Evolutionary conservation across 1,140 invertebrate species (phyloP).

Genomic region (Mactra quadrangularis): DNA sequence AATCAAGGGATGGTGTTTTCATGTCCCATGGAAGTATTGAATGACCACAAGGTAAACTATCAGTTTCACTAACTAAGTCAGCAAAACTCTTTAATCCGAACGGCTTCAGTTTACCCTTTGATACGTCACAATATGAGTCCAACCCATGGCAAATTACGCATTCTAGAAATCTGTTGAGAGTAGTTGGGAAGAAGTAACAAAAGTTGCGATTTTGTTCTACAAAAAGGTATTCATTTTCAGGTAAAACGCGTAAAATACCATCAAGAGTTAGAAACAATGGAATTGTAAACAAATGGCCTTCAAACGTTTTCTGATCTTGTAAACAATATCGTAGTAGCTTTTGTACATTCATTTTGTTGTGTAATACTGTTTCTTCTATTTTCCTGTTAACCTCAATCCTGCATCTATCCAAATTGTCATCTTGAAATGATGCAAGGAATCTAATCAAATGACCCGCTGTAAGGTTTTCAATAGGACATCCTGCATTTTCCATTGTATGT

Average conservation of each 20-base stretch:
- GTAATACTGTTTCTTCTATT: not conserved
- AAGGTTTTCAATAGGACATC: not conserved
- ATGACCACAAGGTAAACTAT: too few relatives aligned
- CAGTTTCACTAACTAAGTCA: not conserved
- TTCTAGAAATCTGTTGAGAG: not conserved
- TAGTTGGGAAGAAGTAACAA: slow-evolving; percentile 7
- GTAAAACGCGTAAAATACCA: not conserved
- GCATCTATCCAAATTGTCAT: not conserved
- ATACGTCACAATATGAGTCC: too few relatives aligned
- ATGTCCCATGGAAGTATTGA: too few relatives aligned
- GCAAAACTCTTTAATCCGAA: not conserved
- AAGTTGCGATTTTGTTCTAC: not conserved
- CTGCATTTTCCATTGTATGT: not conserved
- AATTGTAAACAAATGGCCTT: not conserved
- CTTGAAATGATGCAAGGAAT: not conserved
- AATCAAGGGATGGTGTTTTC: too few relatives aligned
- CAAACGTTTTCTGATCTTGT: not conserved
- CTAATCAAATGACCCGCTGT: not conserved
- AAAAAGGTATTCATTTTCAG: not conserved
- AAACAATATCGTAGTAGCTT: not conserved
- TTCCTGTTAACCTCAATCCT: slow-evolving; percentile 8
- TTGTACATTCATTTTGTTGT: not conserved
- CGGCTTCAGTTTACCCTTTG: too few relatives aligned
- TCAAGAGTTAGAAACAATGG: slow-evolving; percentile 17
- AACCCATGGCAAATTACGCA: not conserved